Percentiles rank a stretch among this genome's conserved stretches.
phyloP scores from a whole-genome alignment of 2,888 invertebrate genomes.

The Pelosia muscerda region DNA sequence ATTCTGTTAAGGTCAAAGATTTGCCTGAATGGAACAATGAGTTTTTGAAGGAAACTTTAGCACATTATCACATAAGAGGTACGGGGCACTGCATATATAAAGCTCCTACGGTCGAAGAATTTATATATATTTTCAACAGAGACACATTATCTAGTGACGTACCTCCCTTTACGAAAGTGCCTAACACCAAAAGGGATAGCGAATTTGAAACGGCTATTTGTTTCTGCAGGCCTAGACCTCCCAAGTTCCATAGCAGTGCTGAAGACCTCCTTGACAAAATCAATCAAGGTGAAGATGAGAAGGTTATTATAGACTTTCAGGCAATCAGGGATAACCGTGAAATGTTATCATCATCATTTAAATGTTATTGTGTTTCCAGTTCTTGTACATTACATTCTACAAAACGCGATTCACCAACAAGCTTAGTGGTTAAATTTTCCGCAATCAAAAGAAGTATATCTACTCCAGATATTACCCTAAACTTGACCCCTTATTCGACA shows the following conservation, averaged over 20 bases:
- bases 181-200: slow-evolving; percentile 72
- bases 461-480: slow-evolving; percentile 79
- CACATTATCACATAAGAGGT: slow-evolving; percentile 81
- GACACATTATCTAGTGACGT: slow-evolving; percentile 74
- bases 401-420: slow-evolving; percentile 65
- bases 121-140: slow-evolving; percentile 81
- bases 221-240: slow-evolving; percentile 77
- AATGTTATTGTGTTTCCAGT: slow-evolving; percentile 79
- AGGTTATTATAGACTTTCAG: slow-evolving; percentile 70
- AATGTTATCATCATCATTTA: slow-evolving; percentile 73
- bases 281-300: slow-evolving; percentile 61
- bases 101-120: slow-evolving; percentile 78
- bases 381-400: slow-evolving; percentile 73
- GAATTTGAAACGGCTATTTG: slow-evolving; percentile 83
- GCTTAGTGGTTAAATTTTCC: slow-evolving; percentile 78
- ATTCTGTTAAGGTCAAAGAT: slow-evolving; percentile 69
- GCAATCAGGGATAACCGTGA: slow-evolving; percentile 66
- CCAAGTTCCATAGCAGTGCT: slow-evolving; percentile 79
- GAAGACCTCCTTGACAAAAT: slow-evolving; percentile 76
- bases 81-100: slow-evolving; percentile 83
- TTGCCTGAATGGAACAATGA: slow-evolving; percentile 71
- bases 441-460: slow-evolving; percentile 81
- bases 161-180: slow-evolving; percentile 69
- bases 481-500: slow-evolving; percentile 70
- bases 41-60: slow-evolving; percentile 77